These are phyloP conservation scores for Conomelus anceps DNA, from an alignment of 2,888 invertebrate genomes.

Conservation along the genomic window DNA sequence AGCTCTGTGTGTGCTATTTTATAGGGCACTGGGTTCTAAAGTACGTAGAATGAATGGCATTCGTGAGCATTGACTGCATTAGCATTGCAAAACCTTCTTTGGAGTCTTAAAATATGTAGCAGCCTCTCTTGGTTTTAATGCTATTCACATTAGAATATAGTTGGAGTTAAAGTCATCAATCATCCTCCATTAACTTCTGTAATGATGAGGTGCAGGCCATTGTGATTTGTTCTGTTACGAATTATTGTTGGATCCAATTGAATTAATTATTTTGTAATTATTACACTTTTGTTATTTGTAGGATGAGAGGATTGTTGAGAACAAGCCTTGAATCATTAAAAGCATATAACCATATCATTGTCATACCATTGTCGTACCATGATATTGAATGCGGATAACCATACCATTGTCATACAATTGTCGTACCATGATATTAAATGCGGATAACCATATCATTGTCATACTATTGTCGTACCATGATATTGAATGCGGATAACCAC, in stretches of 20 bases:
- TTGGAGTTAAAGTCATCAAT: neutral
- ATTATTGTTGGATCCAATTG: no score
- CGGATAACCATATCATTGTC: no score
- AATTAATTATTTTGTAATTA: neutral
- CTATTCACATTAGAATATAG: neutral
- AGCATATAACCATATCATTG: neutral
- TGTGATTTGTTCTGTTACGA: neutral
- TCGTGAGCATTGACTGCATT: neutral
- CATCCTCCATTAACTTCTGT: neutral
- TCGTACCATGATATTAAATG: no score
- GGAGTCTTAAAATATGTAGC: neutral
- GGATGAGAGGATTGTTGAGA: neutral
- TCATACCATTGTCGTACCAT: no score
- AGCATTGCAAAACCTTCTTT: neutral
- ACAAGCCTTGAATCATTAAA: neutral
- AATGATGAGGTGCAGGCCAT: neutral
- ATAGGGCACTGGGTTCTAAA: neutral
- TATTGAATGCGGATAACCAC: no score
- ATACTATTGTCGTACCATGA: no score
- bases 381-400: no score
- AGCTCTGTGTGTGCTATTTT: neutral
- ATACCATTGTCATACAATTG: no score
- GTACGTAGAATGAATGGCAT: neutral
- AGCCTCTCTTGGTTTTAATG: neutral
- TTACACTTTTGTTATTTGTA: neutral